These are phyloP conservation scores for Atlantisia rogersi DNA, from an alignment of 2,113 vertebrate species.

Conservation along the genomic window DNA sequence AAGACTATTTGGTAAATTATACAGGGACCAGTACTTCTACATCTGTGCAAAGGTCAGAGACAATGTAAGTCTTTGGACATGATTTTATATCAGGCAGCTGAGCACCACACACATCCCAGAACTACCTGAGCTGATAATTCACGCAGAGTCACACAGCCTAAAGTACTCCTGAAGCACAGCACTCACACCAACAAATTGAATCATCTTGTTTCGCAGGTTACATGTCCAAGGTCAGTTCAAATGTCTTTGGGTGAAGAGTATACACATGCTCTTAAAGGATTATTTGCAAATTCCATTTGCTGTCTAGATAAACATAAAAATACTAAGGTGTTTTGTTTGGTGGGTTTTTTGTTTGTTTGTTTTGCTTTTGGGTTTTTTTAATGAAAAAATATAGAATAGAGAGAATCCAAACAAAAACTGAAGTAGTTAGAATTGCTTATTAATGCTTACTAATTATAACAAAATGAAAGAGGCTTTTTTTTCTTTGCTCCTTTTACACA, in stretches of 20 bases:
- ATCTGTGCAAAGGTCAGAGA: neutral
- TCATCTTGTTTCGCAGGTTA: neutral
- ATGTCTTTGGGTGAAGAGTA: neutral
- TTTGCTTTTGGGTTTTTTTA: neutral
- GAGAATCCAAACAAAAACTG: neutral
- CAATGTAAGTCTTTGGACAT: neutral
- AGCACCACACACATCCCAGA: neutral
- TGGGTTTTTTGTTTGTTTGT: neutral
- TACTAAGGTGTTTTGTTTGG: neutral
- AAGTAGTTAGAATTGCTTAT: neutral
- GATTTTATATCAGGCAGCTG: neutral
- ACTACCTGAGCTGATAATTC: neutral
- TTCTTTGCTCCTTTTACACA: neutral
- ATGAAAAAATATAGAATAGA: fast-evolving
- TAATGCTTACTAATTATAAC: neutral
- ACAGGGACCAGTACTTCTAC: neutral
- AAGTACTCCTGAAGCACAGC: neutral
- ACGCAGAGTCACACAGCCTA: neutral
- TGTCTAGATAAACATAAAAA: neutral
- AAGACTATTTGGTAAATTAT: neutral
- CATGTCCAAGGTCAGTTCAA: neutral
- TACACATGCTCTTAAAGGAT: neutral
- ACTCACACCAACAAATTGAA: neutral
- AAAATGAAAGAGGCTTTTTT: neutral
- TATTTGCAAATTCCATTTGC: neutral